Evolutionary conservation across 2,888 invertebrate genomes (phyloP).

Genomic region (Eucera pruinosa): DNA sequence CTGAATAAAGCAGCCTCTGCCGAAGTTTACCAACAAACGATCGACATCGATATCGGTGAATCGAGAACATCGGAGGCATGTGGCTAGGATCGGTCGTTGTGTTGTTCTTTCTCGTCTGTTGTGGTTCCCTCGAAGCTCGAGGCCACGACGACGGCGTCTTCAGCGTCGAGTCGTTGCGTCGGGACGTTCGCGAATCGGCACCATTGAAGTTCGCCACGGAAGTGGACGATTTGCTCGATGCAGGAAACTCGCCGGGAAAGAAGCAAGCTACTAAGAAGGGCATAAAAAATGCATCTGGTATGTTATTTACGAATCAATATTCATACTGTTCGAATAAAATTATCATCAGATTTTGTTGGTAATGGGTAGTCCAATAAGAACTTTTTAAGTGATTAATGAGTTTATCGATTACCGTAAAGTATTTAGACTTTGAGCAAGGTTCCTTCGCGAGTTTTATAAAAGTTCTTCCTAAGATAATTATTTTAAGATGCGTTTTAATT

Average conservation of each 20-base stretch:
- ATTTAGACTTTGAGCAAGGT: too few relatives aligned
- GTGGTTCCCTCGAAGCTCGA: constrained; percentile 59
- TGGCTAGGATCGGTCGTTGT: constrained; percentile 45
- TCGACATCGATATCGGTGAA: constrained; percentile 56
- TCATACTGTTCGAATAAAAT: too few relatives aligned
- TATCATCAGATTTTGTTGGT: too few relatives aligned
- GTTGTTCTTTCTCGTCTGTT: constrained; percentile 50
- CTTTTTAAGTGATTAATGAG: too few relatives aligned
- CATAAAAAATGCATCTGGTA: constrained; percentile 73
- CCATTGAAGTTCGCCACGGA: constrained; percentile 60
- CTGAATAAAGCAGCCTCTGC: constrained; percentile 61
- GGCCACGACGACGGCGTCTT: constrained; percentile 63
- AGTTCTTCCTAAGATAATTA: too few relatives aligned
- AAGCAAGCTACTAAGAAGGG: constrained; percentile 62
- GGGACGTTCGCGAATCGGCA: constrained; percentile 69
- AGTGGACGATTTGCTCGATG: constrained; percentile 72
- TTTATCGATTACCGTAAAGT: too few relatives aligned
- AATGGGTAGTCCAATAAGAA: too few relatives aligned
- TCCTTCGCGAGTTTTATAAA: too few relatives aligned
- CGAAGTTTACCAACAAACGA: constrained; percentile 48
- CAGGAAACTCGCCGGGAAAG: constrained; percentile 68
- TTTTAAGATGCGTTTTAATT: too few relatives aligned
- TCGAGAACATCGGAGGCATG: constrained; percentile 53
- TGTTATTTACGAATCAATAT: constrained; percentile 28
- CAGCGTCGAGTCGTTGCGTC: constrained; percentile 67